Conservation (phyloP, 2,888 invertebrate species). For the Oligia latruncula region DNA sequence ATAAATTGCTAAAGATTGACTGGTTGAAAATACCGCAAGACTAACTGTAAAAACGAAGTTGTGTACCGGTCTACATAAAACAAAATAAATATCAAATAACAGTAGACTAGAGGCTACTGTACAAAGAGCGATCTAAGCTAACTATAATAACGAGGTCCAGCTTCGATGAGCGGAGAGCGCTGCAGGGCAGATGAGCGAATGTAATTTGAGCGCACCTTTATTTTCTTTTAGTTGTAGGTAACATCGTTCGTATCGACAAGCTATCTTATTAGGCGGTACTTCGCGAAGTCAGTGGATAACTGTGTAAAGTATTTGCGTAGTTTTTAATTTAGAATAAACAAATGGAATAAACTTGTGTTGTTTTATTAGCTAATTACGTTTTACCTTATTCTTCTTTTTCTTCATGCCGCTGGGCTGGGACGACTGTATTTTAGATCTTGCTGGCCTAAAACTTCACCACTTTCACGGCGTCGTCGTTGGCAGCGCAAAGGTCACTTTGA, state of each 20-base stretch:
- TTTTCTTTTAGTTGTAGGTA: slow-evolving; percentile 32
- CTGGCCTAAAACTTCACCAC: neutral
- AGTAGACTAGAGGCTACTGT: neutral
- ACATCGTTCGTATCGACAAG: slow-evolving; percentile 8
- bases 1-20: too few species aligned
- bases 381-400: neutral
- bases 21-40: neutral
- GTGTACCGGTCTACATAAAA: neutral
- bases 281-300: neutral
- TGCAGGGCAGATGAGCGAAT: slow-evolving; percentile 26
- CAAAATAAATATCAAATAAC: slow-evolving; percentile 7
- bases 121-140: slow-evolving; percentile 17
- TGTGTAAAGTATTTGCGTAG: slow-evolving; percentile 8
- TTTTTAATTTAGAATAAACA: neutral
- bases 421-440: neutral
- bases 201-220: slow-evolving; percentile 32
- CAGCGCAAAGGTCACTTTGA: neutral
- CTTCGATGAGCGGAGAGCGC: slow-evolving; percentile 34
- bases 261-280: slow-evolving; percentile 1
- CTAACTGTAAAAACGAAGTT: neutral
- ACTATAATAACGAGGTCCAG: slow-evolving; percentile 17
- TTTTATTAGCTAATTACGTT: neutral
- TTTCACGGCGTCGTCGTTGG: neutral
- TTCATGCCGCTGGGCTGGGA: neutral
- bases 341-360: neutral